Conservation (phyloP, 2,888 invertebrate species). For the Buathra laborator region DNA sequence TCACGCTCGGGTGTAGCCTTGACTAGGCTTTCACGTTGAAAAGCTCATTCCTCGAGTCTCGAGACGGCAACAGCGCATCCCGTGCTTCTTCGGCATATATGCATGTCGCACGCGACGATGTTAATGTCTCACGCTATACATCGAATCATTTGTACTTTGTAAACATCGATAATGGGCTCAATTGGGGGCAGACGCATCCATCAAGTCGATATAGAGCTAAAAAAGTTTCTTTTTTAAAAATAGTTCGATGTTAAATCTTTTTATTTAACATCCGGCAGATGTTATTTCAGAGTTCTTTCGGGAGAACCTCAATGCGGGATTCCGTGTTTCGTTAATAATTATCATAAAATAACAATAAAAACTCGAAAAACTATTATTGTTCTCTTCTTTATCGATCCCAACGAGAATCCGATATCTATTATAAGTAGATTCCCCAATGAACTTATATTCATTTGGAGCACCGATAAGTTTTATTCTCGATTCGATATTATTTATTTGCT, state of each 20-base stretch:
- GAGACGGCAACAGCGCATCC: slow-evolving; percentile 47
- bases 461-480: slow-evolving; percentile 1
- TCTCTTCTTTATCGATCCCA: too few species aligned
- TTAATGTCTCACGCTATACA: background rate
- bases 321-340: too few species aligned
- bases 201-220: background rate
- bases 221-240: background rate
- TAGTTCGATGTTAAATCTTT: background rate
- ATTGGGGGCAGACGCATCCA: background rate
- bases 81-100: slow-evolving; percentile 3
- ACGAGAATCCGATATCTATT: too few species aligned
- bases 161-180: background rate
- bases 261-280: background rate
- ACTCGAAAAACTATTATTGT: background rate
- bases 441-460: slow-evolving; percentile 29
- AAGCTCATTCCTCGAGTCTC: background rate
- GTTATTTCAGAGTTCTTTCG: background rate
- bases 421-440: too few species aligned
- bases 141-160: background rate
- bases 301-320: too few species aligned
- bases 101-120: slow-evolving; percentile 17
- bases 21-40: slow-evolving; percentile 4
- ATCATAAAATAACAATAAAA: background rate
- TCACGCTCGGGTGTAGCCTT: background rate
- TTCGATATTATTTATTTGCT: too few species aligned